Evolutionary conservation across 2,797 vertebrate species (phyloP).

Genomic region (Mallotus villosus): DNA sequence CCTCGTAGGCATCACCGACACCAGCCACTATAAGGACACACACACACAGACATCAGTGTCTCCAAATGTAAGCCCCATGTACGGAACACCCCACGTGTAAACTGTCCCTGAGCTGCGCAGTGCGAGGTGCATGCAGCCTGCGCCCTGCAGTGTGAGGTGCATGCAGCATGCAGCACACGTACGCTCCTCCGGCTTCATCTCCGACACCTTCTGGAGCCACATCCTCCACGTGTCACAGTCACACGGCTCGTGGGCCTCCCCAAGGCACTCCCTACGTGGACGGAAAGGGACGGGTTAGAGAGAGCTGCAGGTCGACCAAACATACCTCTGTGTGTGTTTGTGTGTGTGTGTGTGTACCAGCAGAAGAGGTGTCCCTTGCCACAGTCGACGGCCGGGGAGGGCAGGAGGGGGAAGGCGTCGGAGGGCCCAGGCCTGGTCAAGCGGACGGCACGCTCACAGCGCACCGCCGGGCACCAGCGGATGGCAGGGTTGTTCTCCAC

Average conservation of each 20-base stretch:
- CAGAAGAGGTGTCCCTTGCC: constrained; percentile 98
- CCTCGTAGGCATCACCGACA: constrained; percentile 96
- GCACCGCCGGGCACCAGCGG: constrained; percentile 95
- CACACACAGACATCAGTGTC: constrained; percentile 4
- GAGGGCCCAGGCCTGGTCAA: constrained; percentile 89
- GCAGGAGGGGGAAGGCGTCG: constrained; percentile 88
- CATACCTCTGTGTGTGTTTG: background rate
- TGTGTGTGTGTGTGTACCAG: constrained; percentile 77
- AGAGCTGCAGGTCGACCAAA: background rate
- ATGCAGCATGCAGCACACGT: constrained; percentile 80
- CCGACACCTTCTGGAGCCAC: constrained; percentile 96
- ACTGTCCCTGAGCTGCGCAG: no score
- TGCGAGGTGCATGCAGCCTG: background rate
- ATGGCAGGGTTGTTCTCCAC: constrained; percentile 99
- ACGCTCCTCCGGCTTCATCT: constrained; percentile 99
- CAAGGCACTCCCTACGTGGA: constrained; percentile 90
- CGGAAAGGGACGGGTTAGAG: background rate
- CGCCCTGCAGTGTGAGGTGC: background rate
- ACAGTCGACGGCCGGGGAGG: constrained; percentile 96
- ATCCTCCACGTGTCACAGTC: constrained; percentile 98
- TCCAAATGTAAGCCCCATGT: background rate
- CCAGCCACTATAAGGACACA: constrained; percentile 83
- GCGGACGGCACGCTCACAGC: constrained; percentile 94
- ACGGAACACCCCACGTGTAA: no score
- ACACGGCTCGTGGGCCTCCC: constrained; percentile 97